A percentile compares a stretch with the other conserved stretches of the same genome.
Conservation (phyloP, 1,140 invertebrate genomes). For the Vanessa atalanta region DNA sequence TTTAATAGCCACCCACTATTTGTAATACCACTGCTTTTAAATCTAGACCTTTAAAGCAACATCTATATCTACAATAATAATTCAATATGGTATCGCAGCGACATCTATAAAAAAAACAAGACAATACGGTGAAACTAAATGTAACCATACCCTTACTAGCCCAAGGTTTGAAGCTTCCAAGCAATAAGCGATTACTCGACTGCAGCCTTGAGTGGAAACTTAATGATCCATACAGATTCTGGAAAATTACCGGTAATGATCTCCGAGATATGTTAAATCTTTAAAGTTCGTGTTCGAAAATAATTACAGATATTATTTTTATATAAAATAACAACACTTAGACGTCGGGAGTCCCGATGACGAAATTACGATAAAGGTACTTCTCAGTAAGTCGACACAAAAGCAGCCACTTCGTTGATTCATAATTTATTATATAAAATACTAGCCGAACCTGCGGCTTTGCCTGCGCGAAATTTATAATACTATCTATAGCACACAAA, state of each 20-base stretch:
- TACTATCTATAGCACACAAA: too few species aligned
- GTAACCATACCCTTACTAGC: constrained; percentile 9
- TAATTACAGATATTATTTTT: constrained; percentile 20
- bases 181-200: constrained; percentile 31
- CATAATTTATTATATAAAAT: too few species aligned
- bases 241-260: constrained; percentile 36
- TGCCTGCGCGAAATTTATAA: too few species aligned
- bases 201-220: constrained; percentile 31
- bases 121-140: not conserved
- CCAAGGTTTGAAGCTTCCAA: constrained; percentile 29
- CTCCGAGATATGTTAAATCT: constrained; percentile 30
- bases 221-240: constrained; percentile 37
- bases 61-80: too few species aligned
- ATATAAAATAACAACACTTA: not conserved
- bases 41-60: too few species aligned
- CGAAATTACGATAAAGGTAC: too few species aligned
- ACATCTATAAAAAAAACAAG: not conserved
- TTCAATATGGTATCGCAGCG: not conserved
- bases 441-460: too few species aligned
- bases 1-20: too few species aligned
- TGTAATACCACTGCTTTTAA: too few species aligned
- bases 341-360: too few species aligned
- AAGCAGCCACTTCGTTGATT: too few species aligned
- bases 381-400: too few species aligned
- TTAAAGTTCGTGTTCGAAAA: constrained; percentile 20